Conservation (phyloP, 2,888 invertebrate species). For the Bellardia bayeri region DNA sequence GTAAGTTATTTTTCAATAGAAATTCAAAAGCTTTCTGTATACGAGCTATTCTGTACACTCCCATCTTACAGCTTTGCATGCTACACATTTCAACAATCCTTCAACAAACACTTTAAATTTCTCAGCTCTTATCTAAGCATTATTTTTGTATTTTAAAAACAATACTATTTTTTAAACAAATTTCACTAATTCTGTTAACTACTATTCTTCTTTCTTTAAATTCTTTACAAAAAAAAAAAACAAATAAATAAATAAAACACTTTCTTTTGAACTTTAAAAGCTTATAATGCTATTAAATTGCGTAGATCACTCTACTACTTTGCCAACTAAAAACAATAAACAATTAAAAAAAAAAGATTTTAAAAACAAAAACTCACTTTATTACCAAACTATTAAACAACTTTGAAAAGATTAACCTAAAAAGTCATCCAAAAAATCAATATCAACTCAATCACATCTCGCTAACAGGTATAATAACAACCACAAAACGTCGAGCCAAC, state of each 20-base stretch:
- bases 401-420: constrained; percentile 19
- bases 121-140: not conserved
- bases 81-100: not conserved
- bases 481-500: constrained; percentile 76
- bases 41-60: no score
- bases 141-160: not conserved
- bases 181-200: constrained; percentile 64
- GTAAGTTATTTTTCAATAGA: no score
- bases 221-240: constrained; percentile 32
- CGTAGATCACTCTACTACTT: constrained; percentile 67
- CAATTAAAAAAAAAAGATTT: constrained; percentile 9
- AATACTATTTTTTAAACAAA: constrained; percentile 6
- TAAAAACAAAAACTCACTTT: constrained; percentile 46
- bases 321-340: constrained; percentile 59
- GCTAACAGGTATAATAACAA: constrained; percentile 68
- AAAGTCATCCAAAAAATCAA: constrained; percentile 47
- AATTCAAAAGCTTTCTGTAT: no score
- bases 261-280: constrained; percentile 54
- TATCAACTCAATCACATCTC: constrained; percentile 71
- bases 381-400: constrained; percentile 49
- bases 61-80: not conserved
- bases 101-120: not conserved
- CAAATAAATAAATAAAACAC: constrained; percentile 40
- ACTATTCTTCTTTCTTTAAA: constrained; percentile 53
- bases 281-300: constrained; percentile 65